Base-by-base conservation (phyloP, 2,888 invertebrate species). In the Drosophila nigritarsus region DNA sequence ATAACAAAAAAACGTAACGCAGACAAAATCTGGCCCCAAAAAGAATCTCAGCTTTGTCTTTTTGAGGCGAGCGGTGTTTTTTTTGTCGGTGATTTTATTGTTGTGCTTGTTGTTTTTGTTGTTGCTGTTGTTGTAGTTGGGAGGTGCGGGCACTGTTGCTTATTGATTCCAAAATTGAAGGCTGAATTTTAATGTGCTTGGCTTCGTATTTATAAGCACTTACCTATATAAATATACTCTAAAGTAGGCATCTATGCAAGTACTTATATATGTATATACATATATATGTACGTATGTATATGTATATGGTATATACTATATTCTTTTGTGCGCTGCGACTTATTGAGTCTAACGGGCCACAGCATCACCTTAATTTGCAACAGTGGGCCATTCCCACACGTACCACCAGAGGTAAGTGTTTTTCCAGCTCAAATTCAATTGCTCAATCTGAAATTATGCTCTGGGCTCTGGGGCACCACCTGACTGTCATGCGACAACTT, bases 161-260 rank as follows among this genome's bases (percentile, higher is more conserved):
- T 83, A 84, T 87, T 83, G 87, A 84, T 80, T 84, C 72, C 60
- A 49, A 75, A 77, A 73, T 75, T 75, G 87, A 83, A 83, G 80
- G 78, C 69, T 80, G 75, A 74, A 74, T 87, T 75, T 74, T 71
- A 83, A 82, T 72, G 79, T 71, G 65, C 50, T 69, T 62, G 48
- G 58, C 63, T 32, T 38, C 56, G 49, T 61, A 45, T 73, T 50
- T 73, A 49, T 13, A 59, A 67, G 63, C 59, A 74, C 62, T 74
- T 78, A 55, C 38, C 74, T 38, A 27, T 42, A 32, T 54, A 65
- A 45, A 34, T 38, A 32, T 15, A 55, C 27, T 38, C 55, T 5
- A 9, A 18, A 24, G 15, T 29, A 24, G 18, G 55, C 54, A 54
- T 42, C 11, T 42, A 20, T 42, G 20, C 20, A 42, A 53, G 20